phyloP scores from a whole-genome alignment of 2,113 vertebrate species.

The Trematocara zebra region DNA sequence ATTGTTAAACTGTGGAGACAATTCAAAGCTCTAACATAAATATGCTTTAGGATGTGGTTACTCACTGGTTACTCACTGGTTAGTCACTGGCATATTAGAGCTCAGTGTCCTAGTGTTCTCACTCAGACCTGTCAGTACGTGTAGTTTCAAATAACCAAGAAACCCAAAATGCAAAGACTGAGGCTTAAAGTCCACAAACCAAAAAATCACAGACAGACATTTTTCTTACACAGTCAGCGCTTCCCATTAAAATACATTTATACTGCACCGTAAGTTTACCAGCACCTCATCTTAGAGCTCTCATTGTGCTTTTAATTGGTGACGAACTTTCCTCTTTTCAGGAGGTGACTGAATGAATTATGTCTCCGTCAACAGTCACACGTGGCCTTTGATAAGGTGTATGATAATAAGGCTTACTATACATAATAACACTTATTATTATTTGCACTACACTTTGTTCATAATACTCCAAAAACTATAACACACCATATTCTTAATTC shows the following conservation, averaged over 20 bases:
- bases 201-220: neutral
- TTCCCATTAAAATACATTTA: rapidly evolving
- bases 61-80: neutral
- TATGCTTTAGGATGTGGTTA: neutral
- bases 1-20: neutral
- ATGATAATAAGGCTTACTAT: neutral
- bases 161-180: neutral
- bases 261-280: rapidly evolving
- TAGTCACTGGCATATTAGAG: neutral
- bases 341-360: neutral
- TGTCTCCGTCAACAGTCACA: neutral
- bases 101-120: neutral
- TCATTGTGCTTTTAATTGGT: neutral
- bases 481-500: rapidly evolving
- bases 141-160: neutral
- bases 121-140: rapidly evolving
- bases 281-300: neutral
- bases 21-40: neutral
- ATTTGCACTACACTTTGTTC: neutral
- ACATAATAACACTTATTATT: neutral
- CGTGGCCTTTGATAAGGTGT: neutral
- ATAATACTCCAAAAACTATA: neutral
- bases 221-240: neutral
- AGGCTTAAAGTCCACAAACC: neutral
- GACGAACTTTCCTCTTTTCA: neutral